Evolutionary conservation across 92 coral and sea anemone genomes (phyloP).

Genomic region (Isaurus tuberculatus): DNA sequence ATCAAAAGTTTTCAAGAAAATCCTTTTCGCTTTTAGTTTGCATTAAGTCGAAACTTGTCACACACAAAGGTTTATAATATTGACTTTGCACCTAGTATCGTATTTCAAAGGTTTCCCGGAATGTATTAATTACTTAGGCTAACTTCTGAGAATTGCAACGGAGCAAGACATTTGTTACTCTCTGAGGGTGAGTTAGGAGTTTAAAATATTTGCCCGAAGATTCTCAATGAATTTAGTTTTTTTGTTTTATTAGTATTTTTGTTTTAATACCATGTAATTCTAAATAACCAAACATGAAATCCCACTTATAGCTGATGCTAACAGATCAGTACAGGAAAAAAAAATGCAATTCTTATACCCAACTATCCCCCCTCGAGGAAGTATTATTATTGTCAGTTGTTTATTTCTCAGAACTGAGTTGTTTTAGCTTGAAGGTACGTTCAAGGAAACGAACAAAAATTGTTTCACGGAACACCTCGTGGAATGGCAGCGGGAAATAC

Average conservation of each 20-base stretch:
- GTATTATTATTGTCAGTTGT: neutral
- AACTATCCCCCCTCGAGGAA: neutral
- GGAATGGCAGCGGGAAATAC: slow-evolving; percentile 69
- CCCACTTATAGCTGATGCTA: neutral
- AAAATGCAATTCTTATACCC: neutral
- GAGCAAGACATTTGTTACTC: neutral
- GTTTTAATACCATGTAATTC: neutral
- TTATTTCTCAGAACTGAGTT: slow-evolving; percentile 3
- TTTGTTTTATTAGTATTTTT: neutral
- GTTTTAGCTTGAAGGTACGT: neutral
- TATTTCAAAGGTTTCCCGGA: neutral
- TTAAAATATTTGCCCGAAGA: neutral
- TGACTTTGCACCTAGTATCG: neutral
- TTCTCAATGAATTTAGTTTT: neutral
- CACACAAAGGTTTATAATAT: neutral
- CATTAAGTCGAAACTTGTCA: neutral
- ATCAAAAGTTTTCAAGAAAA: too few relatives aligned
- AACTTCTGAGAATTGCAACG: neutral
- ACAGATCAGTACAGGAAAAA: neutral
- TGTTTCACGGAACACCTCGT: neutral
- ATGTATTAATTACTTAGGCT: neutral
- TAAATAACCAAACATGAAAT: neutral
- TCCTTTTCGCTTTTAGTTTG: too few relatives aligned
- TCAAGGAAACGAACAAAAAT: slow-evolving; percentile 4
- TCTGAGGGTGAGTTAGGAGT: neutral